Evolutionary conservation across 1,140 invertebrate genomes (phyloP).

Genomic region (Solenopsis invicta): DNA sequence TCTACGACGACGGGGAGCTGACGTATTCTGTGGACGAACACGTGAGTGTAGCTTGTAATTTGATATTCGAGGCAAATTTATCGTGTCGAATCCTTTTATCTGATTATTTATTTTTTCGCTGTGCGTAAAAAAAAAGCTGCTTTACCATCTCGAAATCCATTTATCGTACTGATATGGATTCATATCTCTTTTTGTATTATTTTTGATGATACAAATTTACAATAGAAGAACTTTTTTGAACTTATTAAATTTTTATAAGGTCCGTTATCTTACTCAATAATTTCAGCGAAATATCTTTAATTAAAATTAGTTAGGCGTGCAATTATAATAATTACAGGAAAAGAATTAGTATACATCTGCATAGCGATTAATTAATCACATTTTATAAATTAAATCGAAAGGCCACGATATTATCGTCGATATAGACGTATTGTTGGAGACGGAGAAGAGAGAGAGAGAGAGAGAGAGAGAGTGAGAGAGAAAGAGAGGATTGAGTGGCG

Average conservation of each 20-base stretch:
- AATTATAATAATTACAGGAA: neutral
- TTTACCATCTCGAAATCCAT: slow-evolving; percentile 77
- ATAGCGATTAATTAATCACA: neutral
- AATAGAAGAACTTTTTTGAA: neutral
- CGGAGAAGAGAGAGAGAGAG: neutral
- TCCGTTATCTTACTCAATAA: neutral
- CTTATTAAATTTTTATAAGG: neutral
- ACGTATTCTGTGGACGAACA: slow-evolving; percentile 98
- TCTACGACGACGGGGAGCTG: slow-evolving; percentile 98
- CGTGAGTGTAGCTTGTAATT: slow-evolving; percentile 90
- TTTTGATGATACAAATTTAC: neutral
- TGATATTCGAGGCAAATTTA: slow-evolving; percentile 57
- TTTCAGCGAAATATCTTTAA: neutral
- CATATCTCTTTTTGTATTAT: neutral
- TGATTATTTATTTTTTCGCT: slow-evolving; percentile 37
- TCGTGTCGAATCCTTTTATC: slow-evolving; percentile 74
- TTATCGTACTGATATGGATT: slow-evolving; percentile 76
- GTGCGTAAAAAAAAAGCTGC: slow-evolving; percentile 73
- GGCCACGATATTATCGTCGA: neutral
- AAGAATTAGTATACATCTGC: neutral
- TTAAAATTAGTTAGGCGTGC: neutral
- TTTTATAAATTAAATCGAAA: neutral
- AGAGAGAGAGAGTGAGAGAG: neutral
- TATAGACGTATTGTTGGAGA: neutral
- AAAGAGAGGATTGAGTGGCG: neutral